phyloP scores from a whole-genome alignment of 1,140 invertebrate species.

The Halesus radiatus region DNA sequence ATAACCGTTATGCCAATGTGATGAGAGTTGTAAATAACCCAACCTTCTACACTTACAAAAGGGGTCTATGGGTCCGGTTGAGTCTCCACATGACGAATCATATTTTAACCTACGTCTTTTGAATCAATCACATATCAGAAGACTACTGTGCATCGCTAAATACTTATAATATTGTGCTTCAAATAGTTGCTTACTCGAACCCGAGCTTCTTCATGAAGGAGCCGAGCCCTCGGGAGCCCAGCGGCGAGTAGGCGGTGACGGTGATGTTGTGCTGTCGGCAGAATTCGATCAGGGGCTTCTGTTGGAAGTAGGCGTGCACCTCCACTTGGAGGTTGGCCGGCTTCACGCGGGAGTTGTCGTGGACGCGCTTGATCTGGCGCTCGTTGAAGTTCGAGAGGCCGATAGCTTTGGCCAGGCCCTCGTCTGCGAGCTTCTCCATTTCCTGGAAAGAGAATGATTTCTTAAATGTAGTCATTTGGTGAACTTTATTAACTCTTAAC shows the following conservation, averaged over 20 bases:
- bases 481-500: not conserved
- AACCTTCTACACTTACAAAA: no score
- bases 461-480: not conserved
- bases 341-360: constrained; percentile 75
- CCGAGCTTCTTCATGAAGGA: constrained; percentile 66
- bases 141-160: no score
- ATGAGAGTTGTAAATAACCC: no score
- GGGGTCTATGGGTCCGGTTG: no score
- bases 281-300: constrained; percentile 80
- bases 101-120: no score
- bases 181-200: constrained; percentile 59
- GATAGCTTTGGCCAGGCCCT: constrained; percentile 77
- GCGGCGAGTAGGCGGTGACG: constrained; percentile 86
- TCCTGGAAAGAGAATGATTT: constrained; percentile 68
- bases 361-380: constrained; percentile 76
- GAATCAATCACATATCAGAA: no score
- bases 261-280: constrained; percentile 80
- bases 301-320: constrained; percentile 87
- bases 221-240: constrained; percentile 77
- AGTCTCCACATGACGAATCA: no score
- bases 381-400: constrained; percentile 88
- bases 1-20: no score
- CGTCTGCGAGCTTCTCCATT: constrained; percentile 81
- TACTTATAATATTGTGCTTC: not conserved
- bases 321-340: constrained; percentile 85